A percentile compares a stretch with the other conserved stretches of the same genome.
Conservation (phyloP, 2,797 vertebrate genomes). For the Pteropus rufus region DNA sequence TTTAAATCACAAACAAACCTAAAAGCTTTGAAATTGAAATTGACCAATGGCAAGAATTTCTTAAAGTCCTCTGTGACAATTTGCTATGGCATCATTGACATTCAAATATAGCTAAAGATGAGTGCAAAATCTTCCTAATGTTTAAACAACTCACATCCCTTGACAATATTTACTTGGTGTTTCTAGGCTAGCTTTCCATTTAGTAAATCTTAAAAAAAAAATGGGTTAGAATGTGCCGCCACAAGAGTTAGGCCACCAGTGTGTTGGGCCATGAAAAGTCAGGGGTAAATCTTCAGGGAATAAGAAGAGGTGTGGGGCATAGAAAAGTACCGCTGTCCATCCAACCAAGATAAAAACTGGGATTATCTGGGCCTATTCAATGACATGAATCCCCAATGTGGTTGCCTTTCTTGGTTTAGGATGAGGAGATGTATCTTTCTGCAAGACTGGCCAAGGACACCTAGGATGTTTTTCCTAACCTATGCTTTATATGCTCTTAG, state of each 20-base stretch:
- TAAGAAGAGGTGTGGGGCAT: neutral
- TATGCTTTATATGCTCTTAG: neutral
- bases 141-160: slow-evolving; percentile 39
- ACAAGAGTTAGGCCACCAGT: neutral
- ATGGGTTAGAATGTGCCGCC: neutral
- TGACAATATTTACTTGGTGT: slow-evolving; percentile 18
- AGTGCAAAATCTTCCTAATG: slow-evolving; percentile 57
- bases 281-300: neutral
- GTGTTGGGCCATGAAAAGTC: neutral
- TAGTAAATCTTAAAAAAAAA: neutral
- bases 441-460: neutral
- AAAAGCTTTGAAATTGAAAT: slow-evolving; percentile 68
- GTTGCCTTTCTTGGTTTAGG: neutral
- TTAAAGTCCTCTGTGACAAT: slow-evolving; percentile 69
- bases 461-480: neutral
- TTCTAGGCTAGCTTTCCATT: slow-evolving; percentile 58
- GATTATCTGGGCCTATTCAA: neutral
- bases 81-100: slow-evolving; percentile 56
- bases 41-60: slow-evolving; percentile 57
- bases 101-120: slow-evolving; percentile 73
- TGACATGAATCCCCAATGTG: neutral
- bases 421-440: neutral
- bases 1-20: slow-evolving; percentile 61
- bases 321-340: neutral
- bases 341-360: neutral